Evolutionary conservation across 2,113 vertebrate genomes (phyloP), one percentile per base, ranked within the genome.

Genomic region (Thamnaconus septentrionalis): DNA sequence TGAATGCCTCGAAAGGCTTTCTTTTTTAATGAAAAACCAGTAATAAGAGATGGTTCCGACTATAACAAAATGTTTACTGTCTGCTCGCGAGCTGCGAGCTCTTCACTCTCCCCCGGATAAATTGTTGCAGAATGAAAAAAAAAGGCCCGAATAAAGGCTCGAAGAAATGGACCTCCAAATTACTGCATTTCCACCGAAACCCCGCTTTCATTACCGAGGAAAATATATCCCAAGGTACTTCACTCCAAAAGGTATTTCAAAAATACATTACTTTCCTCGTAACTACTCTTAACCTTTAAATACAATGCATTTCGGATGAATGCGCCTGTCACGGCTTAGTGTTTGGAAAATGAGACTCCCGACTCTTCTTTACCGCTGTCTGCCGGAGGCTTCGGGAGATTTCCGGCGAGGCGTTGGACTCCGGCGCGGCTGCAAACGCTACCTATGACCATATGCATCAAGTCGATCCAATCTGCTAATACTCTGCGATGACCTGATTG

Each of bases 201-300:
- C 78, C 83, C 78, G 81, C 89, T 91, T 92, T 92, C 90, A 90
- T 92, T 91, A 91, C 85, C 84, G 88, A 90, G 84, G 84, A 92
- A 92, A 92, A 92, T 90, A 92, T 90, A 92, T 92, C 87, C 91
- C 87, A 84, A 90, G 87, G 83, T 91, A 87, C 87, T 92, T 92
- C 89, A 90, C 81, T 87, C 76, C 83, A 73, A 92, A 92, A 92
- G 88, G 91, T 90, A 90, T 92, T 91, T 92, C 91, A 91, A 92
- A 91, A 91, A 91, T 91, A 88, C 90, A 92, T 92, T 90, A 90
- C 90, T 89, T 87, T 89, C 87, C 75, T 87, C 80, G 84, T 90
- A 92, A 91, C 91, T 90, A 90, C 88, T 91, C 89, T 92, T 92
- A 91, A 92, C 91, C 89, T 92, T 92, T 91, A 78, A 83, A 85